These are phyloP conservation scores for Spilosoma lubricipeda DNA, from an alignment of 2,888 invertebrate genomes.

Conservation along the genomic window DNA sequence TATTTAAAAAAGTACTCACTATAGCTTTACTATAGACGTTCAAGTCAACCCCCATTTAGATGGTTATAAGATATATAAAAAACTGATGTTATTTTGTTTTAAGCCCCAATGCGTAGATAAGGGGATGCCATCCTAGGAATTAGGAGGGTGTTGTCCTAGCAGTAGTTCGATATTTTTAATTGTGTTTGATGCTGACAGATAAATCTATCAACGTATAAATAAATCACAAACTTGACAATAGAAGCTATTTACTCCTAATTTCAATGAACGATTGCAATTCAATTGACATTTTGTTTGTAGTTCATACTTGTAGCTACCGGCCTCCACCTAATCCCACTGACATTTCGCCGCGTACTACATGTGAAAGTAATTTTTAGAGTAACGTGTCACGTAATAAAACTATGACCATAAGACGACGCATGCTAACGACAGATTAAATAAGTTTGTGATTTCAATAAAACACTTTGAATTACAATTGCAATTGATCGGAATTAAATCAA, in stretches of 20 bases:
- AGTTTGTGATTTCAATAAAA: not conserved
- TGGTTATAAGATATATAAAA: too few relatives aligned
- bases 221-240: not conserved
- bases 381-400: not conserved
- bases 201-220: not conserved
- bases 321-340: slow-evolving; percentile 50
- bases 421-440: not conserved
- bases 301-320: slow-evolving; percentile 33
- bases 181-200: too few relatives aligned
- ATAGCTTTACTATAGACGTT: too few relatives aligned
- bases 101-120: too few relatives aligned
- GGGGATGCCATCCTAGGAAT: too few relatives aligned
- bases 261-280: slow-evolving; percentile 35
- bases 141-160: too few relatives aligned
- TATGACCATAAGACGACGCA: not conserved
- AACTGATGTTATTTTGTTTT: too few relatives aligned
- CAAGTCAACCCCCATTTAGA: too few relatives aligned
- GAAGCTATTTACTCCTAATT: slow-evolving; percentile 37
- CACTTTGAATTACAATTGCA: not conserved
- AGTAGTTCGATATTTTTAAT: too few relatives aligned
- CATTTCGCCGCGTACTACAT: slow-evolving; percentile 47
- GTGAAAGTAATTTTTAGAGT: slow-evolving; percentile 20
- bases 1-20: too few relatives aligned
- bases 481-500: not conserved
- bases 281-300: slow-evolving; percentile 47